These are phyloP conservation scores for Alloplasta piceator DNA, from an alignment of 2,888 invertebrate genomes.

Conservation along the genomic window DNA sequence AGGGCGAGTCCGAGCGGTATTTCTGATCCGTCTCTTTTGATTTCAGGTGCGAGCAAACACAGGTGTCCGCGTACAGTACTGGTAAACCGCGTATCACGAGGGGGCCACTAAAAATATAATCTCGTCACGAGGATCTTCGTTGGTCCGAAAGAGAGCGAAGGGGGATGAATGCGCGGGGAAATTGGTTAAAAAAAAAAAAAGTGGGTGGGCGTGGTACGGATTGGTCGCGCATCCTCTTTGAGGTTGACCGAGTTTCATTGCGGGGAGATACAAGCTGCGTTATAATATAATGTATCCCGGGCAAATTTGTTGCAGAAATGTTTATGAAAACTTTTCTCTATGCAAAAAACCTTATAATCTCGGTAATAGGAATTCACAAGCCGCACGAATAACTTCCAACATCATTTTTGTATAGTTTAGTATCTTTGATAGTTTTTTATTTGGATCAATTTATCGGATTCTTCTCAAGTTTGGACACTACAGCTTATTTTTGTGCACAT, in stretches of 20 bases:
- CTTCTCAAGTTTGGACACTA: too few species aligned
- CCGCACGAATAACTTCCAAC: too few species aligned
- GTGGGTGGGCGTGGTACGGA: slow-evolving; percentile 1
- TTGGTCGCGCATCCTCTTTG: slow-evolving; percentile 28
- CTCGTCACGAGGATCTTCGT: slow-evolving; percentile 48
- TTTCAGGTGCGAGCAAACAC: slow-evolving; percentile 82
- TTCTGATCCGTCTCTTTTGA: slow-evolving; percentile 69
- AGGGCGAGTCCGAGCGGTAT: slow-evolving; percentile 29
- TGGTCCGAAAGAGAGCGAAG: slow-evolving; percentile 4
- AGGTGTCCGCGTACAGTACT: slow-evolving; percentile 74
- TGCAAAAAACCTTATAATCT: too few species aligned
- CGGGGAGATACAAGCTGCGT: not conserved
- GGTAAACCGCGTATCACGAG: slow-evolving; percentile 22
- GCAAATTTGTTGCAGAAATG: not conserved
- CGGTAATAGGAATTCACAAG: too few species aligned
- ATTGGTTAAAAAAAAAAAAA: not conserved
- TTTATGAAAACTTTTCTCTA: not conserved
- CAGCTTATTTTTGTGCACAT: too few species aligned
- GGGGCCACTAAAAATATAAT: slow-evolving; percentile 21
- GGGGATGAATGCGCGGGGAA: slow-evolving; percentile 28
- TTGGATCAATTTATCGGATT: too few species aligned
- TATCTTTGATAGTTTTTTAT: too few species aligned
- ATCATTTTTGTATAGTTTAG: not conserved
- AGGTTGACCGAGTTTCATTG: slow-evolving; percentile 35
- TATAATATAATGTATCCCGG: slow-evolving; percentile 2